Evolutionary conservation across 2,888 invertebrate genomes (phyloP), one percentile per base, ranked within the genome.

Genomic region (Chrysolina oricalcia): DNA sequence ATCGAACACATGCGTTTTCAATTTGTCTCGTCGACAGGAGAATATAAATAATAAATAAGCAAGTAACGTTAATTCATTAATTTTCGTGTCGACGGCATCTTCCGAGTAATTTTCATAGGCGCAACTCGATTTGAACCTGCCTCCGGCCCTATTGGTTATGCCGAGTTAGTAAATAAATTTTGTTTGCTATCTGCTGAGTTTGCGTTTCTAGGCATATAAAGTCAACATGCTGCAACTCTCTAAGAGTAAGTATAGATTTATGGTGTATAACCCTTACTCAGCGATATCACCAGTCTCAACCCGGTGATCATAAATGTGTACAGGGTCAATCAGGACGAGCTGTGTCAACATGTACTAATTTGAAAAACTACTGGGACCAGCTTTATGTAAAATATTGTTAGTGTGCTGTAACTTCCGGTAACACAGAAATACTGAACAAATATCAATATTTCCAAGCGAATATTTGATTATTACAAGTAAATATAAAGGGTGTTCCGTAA

Each of bases 1-100:
- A 83, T 81, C 81, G 81, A 81, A 83, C 81, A 78, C 81, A 83
- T 83, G 80, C 82, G 79, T 83, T 82, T 85, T 83, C 84, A 85
- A 85, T 85, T 85, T 85, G 84, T 84, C 82, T 78, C 78, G 82
- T 73, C 82, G 81, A 81, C 81, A 78, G 75, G 48, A 63, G 69
- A 46, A 77, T 81, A 81, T 85, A 85, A 84, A 85, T 85, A 83
- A 84, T 85, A 85, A 80, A 84, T 80, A 78, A 78, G 73, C 77
- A 77, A 75, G 80, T 77, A 81, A 80, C 72, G 75, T 74, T 69
- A 69, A 72, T 69, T 80, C 84, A 84, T 85, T 84, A 83, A 85
- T 84, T 83, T 83, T 82, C 81, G 78, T 83, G 83, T 84, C 82
- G 77, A 79, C 19, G 53, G 53, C 10, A 21, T 53, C 19, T 53